These are phyloP conservation scores for Forbesichthys papilliferus DNA, from an alignment of 2,113 vertebrate genomes.

Conservation along the genomic window DNA sequence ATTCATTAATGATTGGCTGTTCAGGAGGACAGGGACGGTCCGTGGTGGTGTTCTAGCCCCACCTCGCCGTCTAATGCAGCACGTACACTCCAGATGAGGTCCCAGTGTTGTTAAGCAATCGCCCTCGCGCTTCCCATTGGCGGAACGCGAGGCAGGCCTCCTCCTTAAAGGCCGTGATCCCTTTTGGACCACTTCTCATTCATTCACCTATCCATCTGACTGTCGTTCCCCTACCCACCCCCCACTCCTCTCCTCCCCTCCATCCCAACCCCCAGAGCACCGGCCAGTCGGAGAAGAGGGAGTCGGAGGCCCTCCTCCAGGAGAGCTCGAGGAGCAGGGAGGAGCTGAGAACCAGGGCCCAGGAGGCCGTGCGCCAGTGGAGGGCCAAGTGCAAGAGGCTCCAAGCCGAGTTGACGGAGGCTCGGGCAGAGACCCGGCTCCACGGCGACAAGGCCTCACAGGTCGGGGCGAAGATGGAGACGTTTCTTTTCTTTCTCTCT, in stretches of 20 bases:
- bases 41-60: no score
- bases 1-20: neutral
- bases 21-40: no score
- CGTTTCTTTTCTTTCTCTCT: slow-evolving; percentile 11
- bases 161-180: neutral
- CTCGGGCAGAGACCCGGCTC: slow-evolving; percentile 60
- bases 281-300: slow-evolving; percentile 74
- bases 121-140: no score
- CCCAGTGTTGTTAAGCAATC: no score
- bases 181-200: neutral
- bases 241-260: neutral
- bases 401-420: slow-evolving; percentile 81
- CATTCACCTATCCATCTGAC: neutral
- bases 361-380: slow-evolving; percentile 87
- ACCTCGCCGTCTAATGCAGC: no score
- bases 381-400: slow-evolving; percentile 85
- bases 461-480: slow-evolving; percentile 63
- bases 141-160: no score
- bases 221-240: neutral
- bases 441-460: slow-evolving; percentile 76
- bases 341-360: slow-evolving; percentile 86
- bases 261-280: slow-evolving; percentile 46
- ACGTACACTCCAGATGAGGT: no score
- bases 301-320: slow-evolving; percentile 78
- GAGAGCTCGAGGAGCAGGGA: slow-evolving; percentile 82